A percentile compares a stretch with the other conserved stretches of the same genome.
These are phyloP conservation scores for Orius insidiosus DNA, from an alignment of 1,140 invertebrate species.

Conservation along the genomic window DNA sequence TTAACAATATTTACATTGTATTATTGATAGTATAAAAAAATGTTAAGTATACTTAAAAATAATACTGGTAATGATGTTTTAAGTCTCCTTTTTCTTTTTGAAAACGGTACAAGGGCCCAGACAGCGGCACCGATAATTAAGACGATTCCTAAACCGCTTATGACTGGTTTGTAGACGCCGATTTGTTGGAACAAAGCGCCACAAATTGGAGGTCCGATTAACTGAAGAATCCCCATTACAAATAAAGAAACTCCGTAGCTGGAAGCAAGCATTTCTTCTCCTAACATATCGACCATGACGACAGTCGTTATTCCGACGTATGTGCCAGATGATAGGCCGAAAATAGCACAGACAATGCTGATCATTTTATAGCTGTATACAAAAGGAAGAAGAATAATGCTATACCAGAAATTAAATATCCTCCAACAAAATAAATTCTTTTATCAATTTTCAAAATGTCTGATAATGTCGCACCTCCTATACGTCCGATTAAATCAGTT, in stretches of 20 bases:
- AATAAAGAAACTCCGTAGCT: slow-evolving; percentile 72
- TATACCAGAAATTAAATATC: slow-evolving; percentile 54
- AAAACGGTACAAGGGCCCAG: slow-evolving; percentile 60
- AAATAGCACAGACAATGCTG: slow-evolving; percentile 49
- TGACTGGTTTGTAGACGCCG: slow-evolving; percentile 46
- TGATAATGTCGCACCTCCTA: slow-evolving; percentile 63
- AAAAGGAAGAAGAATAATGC: slow-evolving; percentile 49
- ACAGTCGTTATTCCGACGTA: slow-evolving; percentile 70
- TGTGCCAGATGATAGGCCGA: slow-evolving; percentile 66
- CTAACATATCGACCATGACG: slow-evolving; percentile 70
- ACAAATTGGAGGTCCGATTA: slow-evolving; percentile 62
- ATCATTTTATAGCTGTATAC: slow-evolving; percentile 30
- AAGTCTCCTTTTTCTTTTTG: slow-evolving; percentile 22
- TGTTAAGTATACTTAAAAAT: no score
- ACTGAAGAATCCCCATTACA: slow-evolving; percentile 60
- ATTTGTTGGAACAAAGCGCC: slow-evolving; percentile 45
- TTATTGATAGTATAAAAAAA: no score
- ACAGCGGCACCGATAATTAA: slow-evolving; percentile 51
- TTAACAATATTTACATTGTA: no score
- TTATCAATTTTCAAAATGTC: slow-evolving; percentile 54
- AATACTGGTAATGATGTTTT: background rate
- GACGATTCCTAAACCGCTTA: slow-evolving; percentile 49
- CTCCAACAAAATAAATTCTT: slow-evolving; percentile 61
- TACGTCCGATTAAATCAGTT: slow-evolving; percentile 58
- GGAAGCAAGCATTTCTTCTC: slow-evolving; percentile 60